phyloP scores from a whole-genome alignment of 2,888 invertebrate genomes.

The Tanypteryx hageni region DNA sequence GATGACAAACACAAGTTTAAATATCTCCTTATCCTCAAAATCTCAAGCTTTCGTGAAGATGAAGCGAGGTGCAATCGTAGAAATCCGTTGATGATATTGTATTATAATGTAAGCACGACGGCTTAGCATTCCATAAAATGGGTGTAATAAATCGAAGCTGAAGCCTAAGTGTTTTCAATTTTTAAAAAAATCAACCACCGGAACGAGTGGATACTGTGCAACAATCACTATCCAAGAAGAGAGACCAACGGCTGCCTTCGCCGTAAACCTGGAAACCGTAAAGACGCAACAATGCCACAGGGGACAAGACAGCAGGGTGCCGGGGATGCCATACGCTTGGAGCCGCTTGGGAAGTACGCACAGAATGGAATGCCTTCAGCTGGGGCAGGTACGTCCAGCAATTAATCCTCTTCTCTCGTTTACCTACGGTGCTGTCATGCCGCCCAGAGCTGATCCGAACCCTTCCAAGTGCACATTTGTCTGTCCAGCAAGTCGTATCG shows the following conservation, averaged over 20 bases:
- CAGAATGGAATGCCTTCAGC: constrained; percentile 79
- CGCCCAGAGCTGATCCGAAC: constrained; percentile 4
- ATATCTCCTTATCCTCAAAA: not conserved
- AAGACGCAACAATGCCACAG: constrained; percentile 42
- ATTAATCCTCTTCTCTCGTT: constrained; percentile 17
- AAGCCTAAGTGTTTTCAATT: constrained; percentile 52
- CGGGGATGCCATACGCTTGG: constrained; percentile 80
- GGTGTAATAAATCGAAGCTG: constrained; percentile 39
- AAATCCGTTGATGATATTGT: not conserved
- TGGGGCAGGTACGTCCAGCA: constrained; percentile 60
- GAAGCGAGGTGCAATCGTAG: not conserved
- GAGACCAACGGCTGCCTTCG: constrained; percentile 60
- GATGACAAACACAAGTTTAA: not conserved
- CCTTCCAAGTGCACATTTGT: constrained; percentile 45
- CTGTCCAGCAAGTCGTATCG: not conserved
- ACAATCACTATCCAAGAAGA: constrained; percentile 58
- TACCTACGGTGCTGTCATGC: constrained; percentile 39
- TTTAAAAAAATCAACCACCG: constrained; percentile 25
- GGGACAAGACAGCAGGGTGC: constrained; percentile 44
- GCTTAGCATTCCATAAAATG: not conserved
- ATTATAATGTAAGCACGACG: constrained; percentile 31
- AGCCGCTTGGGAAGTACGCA: constrained; percentile 81
- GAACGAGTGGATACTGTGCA: constrained; percentile 59
- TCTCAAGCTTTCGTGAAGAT: constrained; percentile 50
- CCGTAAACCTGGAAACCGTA: constrained; percentile 47